Percentiles rank a stretch among this genome's conserved stretches.
Conservation (phyloP, 2,797 vertebrate genomes). For the Sorex maritimensis region DNA sequence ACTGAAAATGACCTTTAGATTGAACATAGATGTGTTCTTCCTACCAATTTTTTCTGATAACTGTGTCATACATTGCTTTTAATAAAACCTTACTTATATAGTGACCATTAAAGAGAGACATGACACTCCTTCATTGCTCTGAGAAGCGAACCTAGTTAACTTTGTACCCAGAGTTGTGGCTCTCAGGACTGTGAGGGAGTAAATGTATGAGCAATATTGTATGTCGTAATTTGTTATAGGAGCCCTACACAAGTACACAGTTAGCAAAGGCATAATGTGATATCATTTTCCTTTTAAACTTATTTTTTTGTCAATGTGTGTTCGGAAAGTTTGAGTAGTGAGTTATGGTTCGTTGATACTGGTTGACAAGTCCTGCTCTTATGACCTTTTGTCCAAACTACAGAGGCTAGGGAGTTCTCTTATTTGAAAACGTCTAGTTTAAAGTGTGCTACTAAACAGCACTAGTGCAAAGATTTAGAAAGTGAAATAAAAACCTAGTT, state of each 20-base stretch:
- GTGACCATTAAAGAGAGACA: neutral
- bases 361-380: neutral
- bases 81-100: neutral
- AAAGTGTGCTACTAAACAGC: slow-evolving; percentile 4
- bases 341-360: neutral
- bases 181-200: neutral
- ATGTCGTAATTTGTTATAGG: neutral
- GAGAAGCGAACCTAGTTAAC: neutral
- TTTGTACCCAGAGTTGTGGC: neutral
- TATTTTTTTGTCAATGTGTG: neutral
- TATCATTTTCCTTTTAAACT: slow-evolving; percentile 29
- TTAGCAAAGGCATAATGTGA: neutral
- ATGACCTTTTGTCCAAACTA: neutral
- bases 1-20: neutral
- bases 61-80: neutral
- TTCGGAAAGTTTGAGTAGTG: neutral
- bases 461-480: slow-evolving; percentile 18
- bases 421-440: neutral
- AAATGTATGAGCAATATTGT: neutral
- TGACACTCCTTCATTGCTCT: neutral
- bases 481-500: neutral
- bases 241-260: neutral
- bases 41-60: neutral
- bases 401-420: neutral
- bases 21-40: neutral